Evolutionary conservation across 2,888 invertebrate genomes (phyloP), one percentile per base, ranked within the genome.

Genomic region (Doris montereyensis): DNA sequence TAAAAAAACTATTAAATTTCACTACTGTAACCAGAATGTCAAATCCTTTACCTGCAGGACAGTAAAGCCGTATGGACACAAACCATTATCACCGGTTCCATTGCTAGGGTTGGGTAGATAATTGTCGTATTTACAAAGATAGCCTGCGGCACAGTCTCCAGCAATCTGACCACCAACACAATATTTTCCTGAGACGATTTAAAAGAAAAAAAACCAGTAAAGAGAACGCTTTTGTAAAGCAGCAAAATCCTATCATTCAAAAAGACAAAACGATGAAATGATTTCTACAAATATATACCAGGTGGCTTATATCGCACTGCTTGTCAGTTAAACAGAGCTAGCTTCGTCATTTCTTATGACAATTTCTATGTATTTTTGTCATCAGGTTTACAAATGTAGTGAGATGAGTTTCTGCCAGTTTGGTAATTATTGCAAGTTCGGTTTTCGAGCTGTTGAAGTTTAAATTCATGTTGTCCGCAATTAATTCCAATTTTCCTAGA

Each of bases 21-120:
- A 52, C 10, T 52, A 52, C 57, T 52, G 17, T 13, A 62, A 62
- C 21, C 21, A 62, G 62, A 10, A 41, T 41, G 5, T 41, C 8
- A 10, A 3, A 71, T 5, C 28, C 0, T 77, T 70, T 81, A 84
- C 90, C 90, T 80, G 81, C 84, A 0, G 84, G 84, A 80, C 90
- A 90, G 82, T 89, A 90, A 82, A 89, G 1, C 90, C 90, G 77
- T 88, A 88, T 0, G 90, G 88, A 85, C 90, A 90, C 0, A 83
- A 85, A 21, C 89, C 89, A 72, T 84, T 82, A 2, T 85, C 82
- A 28, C 82, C 78, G 0, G 83, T 75, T 13, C 76, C 79, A 75
- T 86, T 87, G 75, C 84, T 83, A 3, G 90, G 89, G 68, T 84
- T 84, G 3, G 89, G 86, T 5, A 83, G 83, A 52, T 84, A 84